A percentile compares a stretch with the other conserved stretches of the same genome.
These are phyloP conservation scores for Microchirus variegatus DNA, from an alignment of 2,797 vertebrate species.

Conservation along the genomic window DNA sequence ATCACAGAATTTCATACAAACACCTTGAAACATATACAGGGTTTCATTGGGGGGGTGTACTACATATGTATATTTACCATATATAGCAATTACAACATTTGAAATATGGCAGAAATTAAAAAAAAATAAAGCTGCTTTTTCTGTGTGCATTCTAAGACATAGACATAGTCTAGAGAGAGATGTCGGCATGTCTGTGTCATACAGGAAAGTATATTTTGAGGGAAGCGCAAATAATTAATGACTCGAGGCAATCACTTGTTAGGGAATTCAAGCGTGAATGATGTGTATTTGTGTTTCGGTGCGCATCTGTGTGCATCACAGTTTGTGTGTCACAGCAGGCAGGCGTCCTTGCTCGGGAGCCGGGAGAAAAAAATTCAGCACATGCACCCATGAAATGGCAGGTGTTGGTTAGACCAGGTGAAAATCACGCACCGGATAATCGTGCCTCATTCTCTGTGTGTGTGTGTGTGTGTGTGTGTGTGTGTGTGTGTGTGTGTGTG, in stretches of 20 bases:
- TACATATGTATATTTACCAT: too few relatives aligned
- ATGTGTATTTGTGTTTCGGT: slow-evolving; percentile 18
- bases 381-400: slow-evolving; percentile 57
- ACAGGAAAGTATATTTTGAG: slow-evolving; percentile 35
- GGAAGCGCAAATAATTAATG: slow-evolving; percentile 46
- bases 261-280: slow-evolving; percentile 38
- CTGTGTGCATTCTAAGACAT: not conserved
- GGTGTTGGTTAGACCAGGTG: slow-evolving; percentile 49
- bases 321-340: slow-evolving; percentile 28
- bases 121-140: not conserved
- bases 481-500: too few relatives aligned
- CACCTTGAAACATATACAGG: too few relatives aligned
- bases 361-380: slow-evolving; percentile 43
- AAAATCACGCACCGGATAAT: slow-evolving; percentile 43
- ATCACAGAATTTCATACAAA: too few relatives aligned
- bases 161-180: not conserved
- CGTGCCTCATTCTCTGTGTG: slow-evolving; percentile 4
- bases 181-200: slow-evolving; percentile 17
- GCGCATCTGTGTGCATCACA: slow-evolving; percentile 2
- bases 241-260: slow-evolving; percentile 39
- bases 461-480: not conserved
- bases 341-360: slow-evolving; percentile 29
- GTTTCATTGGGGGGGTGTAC: too few relatives aligned
- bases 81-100: too few relatives aligned
- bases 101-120: too few relatives aligned